Evolutionary conservation across 2,888 invertebrate genomes (phyloP).

Genomic region (Leptopilina syphax): DNA sequence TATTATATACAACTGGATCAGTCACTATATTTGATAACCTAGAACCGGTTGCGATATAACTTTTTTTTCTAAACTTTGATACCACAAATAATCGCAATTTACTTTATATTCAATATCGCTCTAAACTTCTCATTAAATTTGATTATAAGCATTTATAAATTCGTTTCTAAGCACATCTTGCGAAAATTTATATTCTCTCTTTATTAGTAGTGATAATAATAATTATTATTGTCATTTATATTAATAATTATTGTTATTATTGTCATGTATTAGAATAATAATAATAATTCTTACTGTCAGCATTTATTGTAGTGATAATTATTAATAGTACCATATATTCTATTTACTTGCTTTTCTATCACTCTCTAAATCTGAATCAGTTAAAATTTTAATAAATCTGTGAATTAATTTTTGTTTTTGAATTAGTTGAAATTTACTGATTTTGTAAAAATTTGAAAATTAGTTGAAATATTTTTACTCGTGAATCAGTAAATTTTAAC

Average conservation of each 20-base stretch:
- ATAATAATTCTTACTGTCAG: too few relatives aligned
- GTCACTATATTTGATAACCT: not conserved
- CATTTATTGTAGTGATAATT: too few relatives aligned
- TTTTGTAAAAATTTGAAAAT: too few relatives aligned
- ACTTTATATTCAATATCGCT: not conserved
- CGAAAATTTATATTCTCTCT: not conserved
- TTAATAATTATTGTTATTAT: not conserved
- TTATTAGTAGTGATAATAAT: not conserved
- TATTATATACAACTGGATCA: not conserved
- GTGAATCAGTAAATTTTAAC: too few relatives aligned
- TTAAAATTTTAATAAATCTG: too few relatives aligned
- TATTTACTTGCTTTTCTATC: too few relatives aligned
- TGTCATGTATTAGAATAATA: not conserved
- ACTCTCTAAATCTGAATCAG: too few relatives aligned
- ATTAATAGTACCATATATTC: too few relatives aligned
- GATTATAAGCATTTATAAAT: not conserved
- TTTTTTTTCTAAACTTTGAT: slow-evolving; percentile 1
- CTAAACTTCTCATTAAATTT: not conserved
- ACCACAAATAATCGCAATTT: not conserved
- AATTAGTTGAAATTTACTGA: too few relatives aligned
- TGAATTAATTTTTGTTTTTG: too few relatives aligned
- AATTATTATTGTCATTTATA: not conserved
- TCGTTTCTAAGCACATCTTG: not conserved
- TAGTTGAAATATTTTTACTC: too few relatives aligned
- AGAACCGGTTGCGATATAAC: not conserved